Base-by-base conservation (phyloP, 1,140 invertebrate genomes). In the Thaumetopoea pityocampa region DNA sequence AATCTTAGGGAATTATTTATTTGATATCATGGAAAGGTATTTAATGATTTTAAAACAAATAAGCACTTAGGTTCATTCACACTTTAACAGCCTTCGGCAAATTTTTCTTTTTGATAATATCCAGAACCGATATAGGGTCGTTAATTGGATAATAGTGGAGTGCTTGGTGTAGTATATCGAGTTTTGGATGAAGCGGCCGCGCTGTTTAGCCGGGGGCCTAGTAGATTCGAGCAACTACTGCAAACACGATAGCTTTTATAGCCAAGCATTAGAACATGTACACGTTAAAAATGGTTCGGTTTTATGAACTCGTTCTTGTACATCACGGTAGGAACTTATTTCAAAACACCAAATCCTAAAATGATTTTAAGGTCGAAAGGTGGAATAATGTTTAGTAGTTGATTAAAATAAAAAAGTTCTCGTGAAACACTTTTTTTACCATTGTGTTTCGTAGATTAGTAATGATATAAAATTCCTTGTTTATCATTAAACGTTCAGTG, bases 141-240 rank as follows among this genome's bases (percentile, higher is more conserved):
- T 53, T 67, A 67, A 67, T 67, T 59, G 41, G 58, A 54, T 59
- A 51, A 51, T 60, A 47, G 45, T 33, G 17, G 24, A 41, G n/a
- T 14, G 11, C 14, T 24, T 19, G 12, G 19, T 4, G 12, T 9
- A 16, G 19, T n/a, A 18, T 18, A 22, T 33, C 30, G 30, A 11
- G 4, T 16, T 12, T 11, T 20, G 10, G 16, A 19, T 14, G 20
- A 28, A n/a, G n/a, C n/a, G n/a, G n/a, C n/a, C n/a, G 16, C 20
- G 14, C 7, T 11, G 15, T 36, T 3, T 3, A 24, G 7, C 8
- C 8, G 10, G 1, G 5, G 8, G 10, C 7, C 10, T 29, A 15
- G 27, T 29, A 11, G 3, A 38, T 38, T n/a, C n/a, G n/a, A n/a
- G n/a, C n/a, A 11, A 4, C 15, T 19, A n/a, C 15, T 10, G 6